Evolutionary conservation across 2,797 vertebrate species (phyloP).

Genomic region (Ibycter americanus): DNA sequence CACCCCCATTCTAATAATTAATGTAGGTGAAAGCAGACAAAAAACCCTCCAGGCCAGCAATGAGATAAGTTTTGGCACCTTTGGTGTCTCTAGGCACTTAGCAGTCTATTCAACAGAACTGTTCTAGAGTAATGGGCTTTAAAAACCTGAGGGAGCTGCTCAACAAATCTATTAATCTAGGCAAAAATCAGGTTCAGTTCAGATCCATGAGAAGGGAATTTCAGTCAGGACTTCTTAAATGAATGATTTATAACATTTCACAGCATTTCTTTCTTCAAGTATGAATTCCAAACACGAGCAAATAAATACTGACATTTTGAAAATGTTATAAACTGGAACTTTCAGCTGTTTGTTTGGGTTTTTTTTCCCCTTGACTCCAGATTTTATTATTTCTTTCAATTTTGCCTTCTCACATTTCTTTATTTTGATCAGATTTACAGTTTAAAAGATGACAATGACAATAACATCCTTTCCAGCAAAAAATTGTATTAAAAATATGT

Average conservation of each 20-base stretch:
- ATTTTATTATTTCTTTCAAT: background rate
- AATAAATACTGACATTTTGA: background rate
- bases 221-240: background rate
- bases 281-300: background rate
- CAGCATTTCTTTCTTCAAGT: background rate
- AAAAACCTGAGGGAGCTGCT: background rate
- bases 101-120: background rate
- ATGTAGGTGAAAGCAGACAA: background rate
- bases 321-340: background rate
- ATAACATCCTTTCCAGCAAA: background rate
- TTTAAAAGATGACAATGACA: background rate
- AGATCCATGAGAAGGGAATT: background rate
- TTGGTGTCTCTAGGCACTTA: background rate
- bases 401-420: background rate
- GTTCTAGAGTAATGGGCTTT: background rate
- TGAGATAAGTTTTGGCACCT: background rate
- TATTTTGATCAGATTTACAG: background rate
- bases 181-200: background rate
- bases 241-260: background rate
- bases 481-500: background rate
- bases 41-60: fast-evolving
- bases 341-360: background rate
- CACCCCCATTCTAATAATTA: background rate
- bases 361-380: fast-evolving
- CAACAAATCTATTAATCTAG: background rate